Base-by-base conservation (phyloP, 2,888 invertebrate genomes). In the Therioaphis trifolii region DNA sequence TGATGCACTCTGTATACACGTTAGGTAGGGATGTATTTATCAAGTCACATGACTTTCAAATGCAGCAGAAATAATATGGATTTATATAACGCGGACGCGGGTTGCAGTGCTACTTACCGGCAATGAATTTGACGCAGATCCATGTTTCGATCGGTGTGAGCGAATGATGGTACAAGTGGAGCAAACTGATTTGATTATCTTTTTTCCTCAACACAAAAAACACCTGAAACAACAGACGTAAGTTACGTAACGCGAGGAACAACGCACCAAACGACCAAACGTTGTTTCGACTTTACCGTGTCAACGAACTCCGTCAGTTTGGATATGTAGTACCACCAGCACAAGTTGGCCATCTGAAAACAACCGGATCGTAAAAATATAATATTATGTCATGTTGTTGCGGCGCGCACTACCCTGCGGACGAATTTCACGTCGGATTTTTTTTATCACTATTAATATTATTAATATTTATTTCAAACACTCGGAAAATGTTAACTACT, bases 311-410 rank as follows among this genome's bases (percentile, higher is more conserved):
- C 96, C 5, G 95, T 93, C 86, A 96, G 91, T 89, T 96, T 96
- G 74, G 95, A 95, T 88, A 96, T 93, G 90, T 95, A 96, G 89
- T 96, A 96, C 91, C 94, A 94, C 95, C 95, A 96, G 88, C 95
- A 95, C 7, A 95, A 91, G 86, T 92, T 93, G 76, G 94, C 93
- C 95, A 96, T 96, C 93, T 95, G 91, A 75, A 91, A 89, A 72
- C 14, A 78, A 52, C 72, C 14, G 40, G 15, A 35, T 5, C 18
- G 29, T 18, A 35, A 9, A 66, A 29, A 2, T 4, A n/a, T n/a
- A n/a, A n/a, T 12, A 66, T 29, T 63, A 27, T 24, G 12, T 43
- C 52, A 18, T 55, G 5, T 61, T 27, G 4, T 61, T n/a, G n/a
- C 61, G 27, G n/a, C 21, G 15, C 43, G 9, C 7, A 35, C 15